Evolutionary conservation across 2,797 vertebrate genomes (phyloP), one percentile per base, ranked within the genome.

Genomic region (Falco novaeseelandiae): DNA sequence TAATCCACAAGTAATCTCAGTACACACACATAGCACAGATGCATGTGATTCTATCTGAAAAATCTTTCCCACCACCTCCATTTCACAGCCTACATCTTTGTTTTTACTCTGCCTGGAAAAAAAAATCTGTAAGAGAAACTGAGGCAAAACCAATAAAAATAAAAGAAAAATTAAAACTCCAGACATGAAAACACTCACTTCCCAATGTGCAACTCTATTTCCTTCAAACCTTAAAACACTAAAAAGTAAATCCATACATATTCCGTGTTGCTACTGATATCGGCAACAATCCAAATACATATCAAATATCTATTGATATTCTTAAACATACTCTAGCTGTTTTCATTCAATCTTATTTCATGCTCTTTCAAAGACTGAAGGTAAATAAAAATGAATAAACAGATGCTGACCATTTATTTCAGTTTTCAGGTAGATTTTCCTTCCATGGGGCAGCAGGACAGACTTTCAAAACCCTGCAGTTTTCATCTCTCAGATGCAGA

Each of bases 381-480:
- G 32, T 40, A 84, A 83, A 74, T 51, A 66, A 81, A 91, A 78
- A 63, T 16, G 30, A 74, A 66, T 48, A 42, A 10, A 52, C 2
- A 38, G 21, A 4, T 87, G 29, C 2, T 67, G 40, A 86, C 18
- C 8, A 40, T 83, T 76, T 71, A 32, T 89, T 83, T 81, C 18
- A 18, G 7, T 52, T 78, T 90, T 85, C 36, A 63, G 14, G 29
- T 65, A 81, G 40, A n/a, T 80, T 77, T 77, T 84, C 14, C 6
- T 76, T 84, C n/a, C 8, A 4, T 0, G 8, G 7, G 5, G 14
- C 1, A 11, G 19, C 4, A 10, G 8, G 3, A 5, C 10, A 55
- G 40, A 61, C 52, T 77, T 54, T 61, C 40, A 81, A 91, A 77
- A 17, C 25, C 14, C 26, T 69, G 32, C 8, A 49, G 10, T 73